Evolutionary conservation across 2,888 invertebrate genomes (phyloP), one percentile per base, ranked within the genome.

Genomic region (Acleris emargana): DNA sequence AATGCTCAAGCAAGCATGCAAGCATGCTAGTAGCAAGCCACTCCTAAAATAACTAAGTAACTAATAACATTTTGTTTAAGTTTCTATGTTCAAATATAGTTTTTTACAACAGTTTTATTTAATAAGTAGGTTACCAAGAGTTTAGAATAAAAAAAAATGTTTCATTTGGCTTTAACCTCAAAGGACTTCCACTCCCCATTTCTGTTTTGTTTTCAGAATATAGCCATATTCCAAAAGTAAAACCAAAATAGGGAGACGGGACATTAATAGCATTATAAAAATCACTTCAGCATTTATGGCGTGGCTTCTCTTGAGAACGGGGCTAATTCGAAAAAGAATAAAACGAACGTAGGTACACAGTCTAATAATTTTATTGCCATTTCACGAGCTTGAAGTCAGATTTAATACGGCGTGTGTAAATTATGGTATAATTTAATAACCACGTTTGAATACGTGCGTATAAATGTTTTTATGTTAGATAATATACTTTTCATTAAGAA

Each of bases 351-450:
- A n/a, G n/a, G n/a, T 77, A 84, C 80, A 81, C 79, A 80, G 79
- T 80, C 82, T 87, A 85, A 88, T 88, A 86, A 85, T 89, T 89
- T 88, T 88, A 89, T 88, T 83, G 82, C 84, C 79, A 82, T 86
- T 87, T 86, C 86, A 89, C 85, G 83, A 85, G 84, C 84, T 83
- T 79, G 81, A 86, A 83, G 83, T 84, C 82, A 82, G 89, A 90
- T 89, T 88, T 87, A 84, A 86, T 85, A 84, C 81, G 78, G 83
- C 82, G 86, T 84, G 88, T 87, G 87, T 89, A 90, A 89, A 89
- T 91, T 89, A 89, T 88, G 86, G 88, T 89, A 87, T 88, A 88
- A 90, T 90, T 90, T 89, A 89, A 91, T 89, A 90, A 88, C 86
- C 82, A 71, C 72, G 84, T 81, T 78, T 86, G 86, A 86, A 87